phyloP scores from a whole-genome alignment of 2,888 invertebrate species.

The Entomobrya proxima region DNA sequence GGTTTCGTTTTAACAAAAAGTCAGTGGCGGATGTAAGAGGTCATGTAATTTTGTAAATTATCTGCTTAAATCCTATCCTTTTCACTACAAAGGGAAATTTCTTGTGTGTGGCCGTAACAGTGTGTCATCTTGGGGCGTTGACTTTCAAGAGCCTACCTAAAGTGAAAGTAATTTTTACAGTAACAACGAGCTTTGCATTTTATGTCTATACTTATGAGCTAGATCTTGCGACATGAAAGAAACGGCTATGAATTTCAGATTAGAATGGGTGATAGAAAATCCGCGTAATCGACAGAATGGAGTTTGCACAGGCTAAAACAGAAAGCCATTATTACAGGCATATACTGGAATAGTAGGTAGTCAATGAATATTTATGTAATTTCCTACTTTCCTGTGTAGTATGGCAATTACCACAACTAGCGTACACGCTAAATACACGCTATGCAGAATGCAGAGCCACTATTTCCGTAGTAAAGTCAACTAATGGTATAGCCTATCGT shows the following conservation, averaged over 20 bases:
- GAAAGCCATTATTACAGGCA: not conserved
- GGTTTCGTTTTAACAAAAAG: not conserved
- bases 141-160: not conserved
- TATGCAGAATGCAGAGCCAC: too few relatives aligned
- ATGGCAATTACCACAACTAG: not conserved
- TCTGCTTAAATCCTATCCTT: not conserved
- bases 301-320: not conserved
- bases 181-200: not conserved
- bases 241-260: not conserved
- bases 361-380: slow-evolving; percentile 30
- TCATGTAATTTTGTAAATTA: slow-evolving; percentile 28
- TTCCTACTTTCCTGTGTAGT: not conserved
- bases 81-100: not conserved
- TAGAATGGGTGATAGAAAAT: not conserved
- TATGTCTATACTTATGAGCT: not conserved
- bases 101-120: not conserved
- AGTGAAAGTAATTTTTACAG: not conserved
- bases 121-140: not conserved
- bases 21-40: not conserved
- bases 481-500: too few relatives aligned
- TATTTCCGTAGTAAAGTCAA: not conserved
- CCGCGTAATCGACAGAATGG: not conserved
- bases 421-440: not conserved
- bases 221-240: not conserved
- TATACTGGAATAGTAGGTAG: not conserved